Percentiles rank a stretch among this genome's conserved stretches.
phyloP scores from a whole-genome alignment of 1,140 invertebrate genomes.

The Bicyclus anynana region DNA sequence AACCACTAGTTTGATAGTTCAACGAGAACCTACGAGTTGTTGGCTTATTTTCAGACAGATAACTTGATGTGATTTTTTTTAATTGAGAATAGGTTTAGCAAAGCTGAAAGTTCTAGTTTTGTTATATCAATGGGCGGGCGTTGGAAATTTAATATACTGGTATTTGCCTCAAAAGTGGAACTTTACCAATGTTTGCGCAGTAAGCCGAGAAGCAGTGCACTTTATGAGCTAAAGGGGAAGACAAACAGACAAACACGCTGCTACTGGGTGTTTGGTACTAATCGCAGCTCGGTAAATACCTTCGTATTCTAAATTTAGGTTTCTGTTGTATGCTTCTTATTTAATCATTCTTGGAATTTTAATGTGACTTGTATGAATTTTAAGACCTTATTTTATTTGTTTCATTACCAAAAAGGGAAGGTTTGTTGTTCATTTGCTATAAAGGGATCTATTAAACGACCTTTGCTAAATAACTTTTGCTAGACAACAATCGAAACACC shows the following conservation, averaged over 20 bases:
- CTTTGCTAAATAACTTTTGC: neutral
- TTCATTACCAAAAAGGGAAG: too few species aligned
- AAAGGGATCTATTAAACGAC: neutral
- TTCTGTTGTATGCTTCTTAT: neutral
- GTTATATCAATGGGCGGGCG: neutral
- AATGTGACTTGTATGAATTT: too few species aligned
- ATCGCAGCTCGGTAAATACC: slow-evolving; percentile 10
- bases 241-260: slow-evolving; percentile 12
- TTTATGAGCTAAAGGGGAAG: slow-evolving; percentile 20
- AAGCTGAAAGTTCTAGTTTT: neutral
- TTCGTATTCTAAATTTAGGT: slow-evolving; percentile 12
- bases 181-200: slow-evolving; percentile 15
- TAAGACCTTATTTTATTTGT: too few species aligned
- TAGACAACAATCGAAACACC: slow-evolving; percentile 1
- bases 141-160: slow-evolving; percentile 13
- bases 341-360: neutral
- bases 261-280: slow-evolving; percentile 15
- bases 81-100: too few species aligned
- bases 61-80: too few species aligned
- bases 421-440: too few species aligned
- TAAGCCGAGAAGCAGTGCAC: slow-evolving; percentile 18
- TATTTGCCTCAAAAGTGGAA: slow-evolving; percentile 19
- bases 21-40: too few species aligned
- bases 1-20: too few species aligned
- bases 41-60: too few species aligned